Evolutionary conservation across 2,888 invertebrate genomes (phyloP), one percentile per base, ranked within the genome.

Genomic region (Trissolcus brochymenae): DNA sequence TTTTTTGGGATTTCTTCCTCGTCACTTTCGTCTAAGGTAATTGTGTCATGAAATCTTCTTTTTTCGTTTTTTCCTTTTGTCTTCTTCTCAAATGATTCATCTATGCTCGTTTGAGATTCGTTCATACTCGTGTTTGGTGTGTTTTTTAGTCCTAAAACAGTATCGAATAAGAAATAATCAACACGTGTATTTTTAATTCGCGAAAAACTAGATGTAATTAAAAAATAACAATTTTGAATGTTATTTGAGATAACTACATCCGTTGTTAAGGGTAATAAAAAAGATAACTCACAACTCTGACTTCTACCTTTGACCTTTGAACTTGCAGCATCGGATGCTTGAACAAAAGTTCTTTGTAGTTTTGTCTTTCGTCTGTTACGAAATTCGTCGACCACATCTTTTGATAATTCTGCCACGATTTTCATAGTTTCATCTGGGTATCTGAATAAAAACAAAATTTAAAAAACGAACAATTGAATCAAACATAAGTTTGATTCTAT

Each of bases 391-490:
- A 95, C 94, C 0, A 96, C 92, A 29, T 94, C 95, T 83, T 93
- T 91, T 0, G 95, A 93, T 3, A 97, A 87, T 83, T 93, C 93
- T 0, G 93, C 92, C 65, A 97, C 93, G 79, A 94, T 90, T 41
- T 91, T 90, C 97, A 97, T 97, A 0, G 96, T 94, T 74, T 94
- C 92, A 41, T 91, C 90, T 0, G 97, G 96, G 89, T 98, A 98
- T 82, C 95, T 94, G 55, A 62, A 29, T 16, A 17, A 57, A 53
- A 53, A 53, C 25, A 13, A 53, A 35, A 43, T 14, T n/a, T 43
- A 54, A 21, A 43, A 13, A 43, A 53, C 6, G 9, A 1, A 16
- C 4, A 46, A 46, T 7, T 46, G 46, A n/a, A 14, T n/a, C 43
- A 43, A 43, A 43, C n/a, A 43, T 1, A 46, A 7, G 11, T 35